Conservation (phyloP, 2,797 vertebrate species). For the Sebastes vulpes region DNA sequence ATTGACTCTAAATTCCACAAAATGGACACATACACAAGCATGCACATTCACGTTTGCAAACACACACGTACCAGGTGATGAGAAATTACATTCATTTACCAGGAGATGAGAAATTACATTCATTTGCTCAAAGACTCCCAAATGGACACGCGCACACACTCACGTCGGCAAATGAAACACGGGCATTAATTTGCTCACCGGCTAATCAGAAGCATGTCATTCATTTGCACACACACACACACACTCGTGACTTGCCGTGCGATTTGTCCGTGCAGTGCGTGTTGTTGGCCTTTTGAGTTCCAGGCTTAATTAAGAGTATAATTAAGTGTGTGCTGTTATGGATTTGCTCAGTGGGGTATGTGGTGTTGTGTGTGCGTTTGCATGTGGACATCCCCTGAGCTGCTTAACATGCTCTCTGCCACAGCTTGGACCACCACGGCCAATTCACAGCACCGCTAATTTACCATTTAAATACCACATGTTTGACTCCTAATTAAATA, state of each 20-base stretch:
- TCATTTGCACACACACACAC: conserved; percentile 27
- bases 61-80: background rate
- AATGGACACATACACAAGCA: background rate
- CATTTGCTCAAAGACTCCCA: conserved; percentile 47
- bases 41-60: background rate
- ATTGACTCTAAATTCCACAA: background rate
- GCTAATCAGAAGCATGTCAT: background rate
- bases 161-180: conserved; percentile 17
- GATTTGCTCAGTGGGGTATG: conserved; percentile 58
- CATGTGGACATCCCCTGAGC: conserved; percentile 41
- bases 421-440: conserved; percentile 68
- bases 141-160: conserved; percentile 12
- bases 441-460: conserved; percentile 69
- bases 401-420: conserved; percentile 32
- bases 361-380: conserved; percentile 8
- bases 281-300: conserved; percentile 66
- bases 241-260: background rate
- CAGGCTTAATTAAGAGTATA: conserved; percentile 76
- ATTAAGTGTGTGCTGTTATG: conserved; percentile 68
- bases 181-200: conserved; percentile 16
- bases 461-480: conserved; percentile 79
- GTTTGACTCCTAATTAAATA: conserved; percentile 79
- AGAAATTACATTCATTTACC: conserved; percentile 21
- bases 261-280: background rate
- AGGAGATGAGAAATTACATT: conserved; percentile 30